A percentile compares a stretch with the other conserved stretches of the same genome.
phyloP scores from a whole-genome alignment of 2,797 vertebrate genomes.

The Macroramphosus scolopax region DNA sequence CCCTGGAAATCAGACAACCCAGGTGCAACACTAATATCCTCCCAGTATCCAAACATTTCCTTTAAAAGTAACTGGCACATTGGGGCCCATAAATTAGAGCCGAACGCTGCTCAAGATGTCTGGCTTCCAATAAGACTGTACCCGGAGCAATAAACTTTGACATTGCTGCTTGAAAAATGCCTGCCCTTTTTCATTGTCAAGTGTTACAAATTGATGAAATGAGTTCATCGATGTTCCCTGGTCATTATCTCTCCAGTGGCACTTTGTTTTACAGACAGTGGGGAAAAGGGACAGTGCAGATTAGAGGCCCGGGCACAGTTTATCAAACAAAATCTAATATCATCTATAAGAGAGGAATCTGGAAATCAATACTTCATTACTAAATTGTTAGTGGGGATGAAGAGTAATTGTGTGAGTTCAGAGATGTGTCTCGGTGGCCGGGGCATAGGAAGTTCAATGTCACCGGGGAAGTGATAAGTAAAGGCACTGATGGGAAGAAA shows the following conservation, averaged over 20 bases:
- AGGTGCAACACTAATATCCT: constrained; percentile 97
- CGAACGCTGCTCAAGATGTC: constrained; percentile 88
- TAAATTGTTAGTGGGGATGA: constrained; percentile 99
- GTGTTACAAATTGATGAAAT: constrained; percentile 97
- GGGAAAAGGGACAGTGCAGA: constrained; percentile 84
- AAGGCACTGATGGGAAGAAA: constrained; percentile 83
- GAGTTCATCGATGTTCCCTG: constrained; percentile 91
- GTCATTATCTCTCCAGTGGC: constrained; percentile 96
- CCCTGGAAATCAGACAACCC: constrained; percentile 88
- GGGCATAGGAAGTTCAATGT: constrained; percentile 91
- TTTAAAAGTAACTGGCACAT: constrained; percentile 95
- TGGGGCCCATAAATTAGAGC: constrained; percentile 95
- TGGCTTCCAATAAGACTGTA: constrained; percentile 86
- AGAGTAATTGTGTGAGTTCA: constrained; percentile 90
- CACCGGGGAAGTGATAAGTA: constrained; percentile 80
- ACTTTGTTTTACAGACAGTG: constrained; percentile 96
- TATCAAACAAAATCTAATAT: constrained; percentile 99
- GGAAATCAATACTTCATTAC: constrained; percentile 99
- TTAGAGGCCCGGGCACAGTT: constrained; percentile 88
- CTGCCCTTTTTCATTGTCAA: constrained; percentile 89
- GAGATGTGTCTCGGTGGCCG: constrained; percentile 85
- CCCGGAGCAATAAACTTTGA: constrained; percentile 89
- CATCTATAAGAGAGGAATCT: constrained; percentile 95
- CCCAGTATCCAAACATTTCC: constrained; percentile 98
- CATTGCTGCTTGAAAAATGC: constrained; percentile 90